phyloP scores from a whole-genome alignment of 2,113 vertebrate genomes.

The Cyrtonyx montezumae region DNA sequence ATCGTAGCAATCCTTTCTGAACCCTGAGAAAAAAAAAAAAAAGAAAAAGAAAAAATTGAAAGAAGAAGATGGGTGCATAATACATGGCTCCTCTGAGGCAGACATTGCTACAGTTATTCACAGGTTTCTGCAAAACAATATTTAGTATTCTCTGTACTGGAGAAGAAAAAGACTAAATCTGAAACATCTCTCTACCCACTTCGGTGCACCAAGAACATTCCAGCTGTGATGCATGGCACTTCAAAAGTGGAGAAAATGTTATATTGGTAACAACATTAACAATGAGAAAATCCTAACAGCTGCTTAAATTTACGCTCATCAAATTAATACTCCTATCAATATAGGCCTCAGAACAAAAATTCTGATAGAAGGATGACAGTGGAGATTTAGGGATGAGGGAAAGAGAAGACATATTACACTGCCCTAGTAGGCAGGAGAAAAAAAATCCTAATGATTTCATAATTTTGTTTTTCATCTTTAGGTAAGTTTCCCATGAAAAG shows the following conservation, averaged over 20 bases:
- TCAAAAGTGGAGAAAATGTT: background rate
- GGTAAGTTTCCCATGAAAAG: background rate
- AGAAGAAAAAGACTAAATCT: conserved; percentile 35
- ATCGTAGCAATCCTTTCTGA: conserved; percentile 12
- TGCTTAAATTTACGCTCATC: background rate
- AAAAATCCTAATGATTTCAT: background rate
- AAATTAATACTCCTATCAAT: background rate
- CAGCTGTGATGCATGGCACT: background rate
- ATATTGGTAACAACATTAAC: background rate
- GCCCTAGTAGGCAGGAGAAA: background rate
- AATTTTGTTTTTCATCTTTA: background rate
- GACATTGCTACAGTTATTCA: conserved; percentile 35
- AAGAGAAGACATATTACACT: background rate
- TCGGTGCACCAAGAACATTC: background rate
- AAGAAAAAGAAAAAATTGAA: background rate
- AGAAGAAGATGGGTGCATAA: conserved; percentile 53
- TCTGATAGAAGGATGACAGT: background rate
- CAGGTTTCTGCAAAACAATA: conserved; percentile 52
- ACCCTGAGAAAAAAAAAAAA: conserved; percentile 1
- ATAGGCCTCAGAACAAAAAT: background rate
- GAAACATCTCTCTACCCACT: conserved; percentile 12
- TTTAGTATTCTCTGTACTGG: conserved; percentile 53
- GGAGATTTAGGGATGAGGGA: background rate
- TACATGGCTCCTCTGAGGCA: conserved; percentile 48
- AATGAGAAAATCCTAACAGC: background rate